Base-by-base conservation (phyloP, 2,797 vertebrate species). In the Cuniculus paca region DNA sequence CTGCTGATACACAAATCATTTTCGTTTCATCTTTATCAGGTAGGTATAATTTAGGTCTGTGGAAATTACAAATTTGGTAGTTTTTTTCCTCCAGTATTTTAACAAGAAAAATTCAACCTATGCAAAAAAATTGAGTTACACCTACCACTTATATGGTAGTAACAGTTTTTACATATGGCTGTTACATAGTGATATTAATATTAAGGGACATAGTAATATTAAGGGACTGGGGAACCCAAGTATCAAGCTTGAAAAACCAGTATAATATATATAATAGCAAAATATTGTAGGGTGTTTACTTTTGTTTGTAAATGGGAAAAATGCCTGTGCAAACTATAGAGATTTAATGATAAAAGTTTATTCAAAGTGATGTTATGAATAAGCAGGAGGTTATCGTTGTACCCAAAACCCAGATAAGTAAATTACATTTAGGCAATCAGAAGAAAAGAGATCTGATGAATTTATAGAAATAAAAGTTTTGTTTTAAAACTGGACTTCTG, bases 401-500 rank as follows among this genome's bases (percentile, higher is more conserved):
- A 94, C 90, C 68, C n/a, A 93, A 80, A 19, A 28, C 26, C 42
- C 17, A 90, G 70, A 77, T 89, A 36, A 91, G 2, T 93, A 75
- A 86, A 68, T 63, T 89, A 28, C 42, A 61, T 96, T 96, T 93
- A 84, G 93, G 34, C 81, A 85, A 81, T 88, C 50, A 58, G 63
- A 90, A 91, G 79, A 95, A 90, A 95, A 52, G 63, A 83, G 88
- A 74, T 91, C 8, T 54, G 63, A 60, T 95, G 45, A 88, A 84
- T 72, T 96, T 75, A 42, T 52, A 68, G 8, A 95, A 78, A 93
- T 88, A 60, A 63, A 91, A 68, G 3, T 91, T 96, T 83, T 77
- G 22, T 88, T 92, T 96, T 70, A 93, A 94, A 90, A 81, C 54
- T 94, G 60, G n/a, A 79, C 54, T 93, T 39, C 42, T 92, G 17